Evolutionary conservation across 2,888 invertebrate genomes (phyloP).

Genomic region (Callimorpha dominula): DNA sequence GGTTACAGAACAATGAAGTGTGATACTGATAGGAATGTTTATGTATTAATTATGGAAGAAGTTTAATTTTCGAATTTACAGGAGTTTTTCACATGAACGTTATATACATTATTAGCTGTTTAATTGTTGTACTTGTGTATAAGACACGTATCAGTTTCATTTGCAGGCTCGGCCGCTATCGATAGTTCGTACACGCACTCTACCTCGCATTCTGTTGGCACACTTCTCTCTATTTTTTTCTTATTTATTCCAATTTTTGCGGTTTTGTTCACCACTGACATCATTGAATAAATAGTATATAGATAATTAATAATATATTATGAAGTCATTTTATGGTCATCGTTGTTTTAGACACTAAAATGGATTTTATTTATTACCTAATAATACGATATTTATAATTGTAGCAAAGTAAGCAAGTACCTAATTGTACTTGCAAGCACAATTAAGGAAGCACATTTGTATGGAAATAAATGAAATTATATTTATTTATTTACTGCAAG

Average conservation of each 20-base stretch:
- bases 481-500: neutral
- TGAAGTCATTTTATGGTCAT: neutral
- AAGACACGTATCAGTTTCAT: constrained; percentile 66
- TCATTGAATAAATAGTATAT: constrained; percentile 59
- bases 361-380: too few relatives aligned
- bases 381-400: too few relatives aligned
- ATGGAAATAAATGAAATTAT: neutral
- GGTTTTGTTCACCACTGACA: constrained; percentile 65
- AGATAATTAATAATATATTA: constrained; percentile 40
- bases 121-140: constrained; percentile 31
- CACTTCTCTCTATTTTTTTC: constrained; percentile 77
- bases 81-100: constrained; percentile 19
- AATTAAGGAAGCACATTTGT: neutral
- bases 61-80: neutral
- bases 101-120: constrained; percentile 17
- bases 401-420: neutral
- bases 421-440: neutral
- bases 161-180: constrained; percentile 39
- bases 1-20: neutral
- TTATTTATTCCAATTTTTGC: constrained; percentile 77
- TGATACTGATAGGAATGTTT: neutral
- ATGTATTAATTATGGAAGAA: neutral
- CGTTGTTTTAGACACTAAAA: neutral
- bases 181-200: constrained; percentile 61
- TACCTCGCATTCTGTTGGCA: constrained; percentile 74